Evolutionary conservation across 1,140 invertebrate genomes (phyloP), one percentile per base, ranked within the genome.

Genomic region (Nylanderia fulva): DNA sequence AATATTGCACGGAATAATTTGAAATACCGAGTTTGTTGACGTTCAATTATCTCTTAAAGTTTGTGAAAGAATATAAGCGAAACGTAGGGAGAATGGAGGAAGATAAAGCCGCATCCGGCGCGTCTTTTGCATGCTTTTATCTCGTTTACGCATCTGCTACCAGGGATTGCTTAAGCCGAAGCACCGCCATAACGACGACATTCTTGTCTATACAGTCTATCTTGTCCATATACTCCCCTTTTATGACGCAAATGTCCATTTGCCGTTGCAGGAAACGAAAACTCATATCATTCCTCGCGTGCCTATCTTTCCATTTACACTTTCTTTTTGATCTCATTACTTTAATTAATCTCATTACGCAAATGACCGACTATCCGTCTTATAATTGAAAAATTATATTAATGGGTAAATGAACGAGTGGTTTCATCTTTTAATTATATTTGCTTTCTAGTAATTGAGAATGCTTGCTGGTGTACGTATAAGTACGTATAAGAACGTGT

Each of bases 21-120:
- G 88, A 90, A 92, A 92, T 88, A 85, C 86, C 85, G 90, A 90
- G 86, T 86, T 87, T 80, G 91, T 92, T 92, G 91, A 93, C 88
- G 91, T 92, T 92, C 92, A 93, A 93, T 92, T 92, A 92, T 89
- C 89, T 89, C 91, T 90, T 88, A 91, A 93, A 93, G 89, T 93
- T 92, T 91, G 87, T 85, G 83, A 90, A 88, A 88, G 87, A 66
- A 85, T 85, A 87, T 85, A 61, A 68, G 66, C 58, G 71, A 63
- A 77, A 71, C 63, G n/a, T 21, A 39, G 21, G 39, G 72, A 77
- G 56, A 86, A 56, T 56, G 72, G 86, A 90, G 66, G 85, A 86
- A 90, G 86, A 79, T 54, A 83, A 87, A 68, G 69, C 61, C 76
- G 68, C 60, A 86, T 89, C 76, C 89, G 72, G 87, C 90, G 77